Base-by-base conservation (phyloP, 2,888 invertebrate genomes). In the Netelia melanura region DNA sequence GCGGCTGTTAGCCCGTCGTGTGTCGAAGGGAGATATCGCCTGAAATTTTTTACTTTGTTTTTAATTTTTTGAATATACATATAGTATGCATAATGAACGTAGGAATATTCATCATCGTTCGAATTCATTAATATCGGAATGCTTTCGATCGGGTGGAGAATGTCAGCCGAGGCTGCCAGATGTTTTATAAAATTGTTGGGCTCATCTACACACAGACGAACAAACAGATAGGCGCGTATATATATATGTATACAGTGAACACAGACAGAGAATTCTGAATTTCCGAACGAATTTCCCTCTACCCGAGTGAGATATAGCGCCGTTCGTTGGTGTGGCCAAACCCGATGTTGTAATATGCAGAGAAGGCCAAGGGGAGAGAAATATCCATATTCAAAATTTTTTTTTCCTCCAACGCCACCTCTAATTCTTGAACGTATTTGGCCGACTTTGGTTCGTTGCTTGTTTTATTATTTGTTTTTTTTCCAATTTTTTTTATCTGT, bases 91-190 rank as follows among this genome's bases (percentile, higher is more conserved):
- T 85, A 85, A 83, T 82, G 23, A 54, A 61, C 25, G 30, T 65
- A 64, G 75, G 85, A 85, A 85, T 85, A 85, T 85, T 82, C 85
- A 82, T 82, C 79, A 76, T 65, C 65, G 54, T 81, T 84, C 76
- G 85, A 83, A 85, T 85, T 80, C 76, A 85, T 85, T 83, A 85
- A 83, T 83, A 85, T 82, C 82, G 62, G 71, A 80, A 72, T 64
- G 72, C 82, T 54, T 56, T 80, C 80, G 44, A 85, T 85, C 80
- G 54, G 72, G 58, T 56, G 38, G 38, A 61, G 71, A n/a, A 43
- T 25, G 54, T 62, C 77, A 25, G 74, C 54, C 44, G 61, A 61
- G 56, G 17, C 61, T 74, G 74, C 84, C 85, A 62, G 85, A 65
- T 79, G 81, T 78, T 81, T 65, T 68, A 52, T 62, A 62, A 21